Evolutionary conservation across 2,113 vertebrate genomes (phyloP), one percentile per base, ranked within the genome.

Genomic region (Prolemur simus): DNA sequence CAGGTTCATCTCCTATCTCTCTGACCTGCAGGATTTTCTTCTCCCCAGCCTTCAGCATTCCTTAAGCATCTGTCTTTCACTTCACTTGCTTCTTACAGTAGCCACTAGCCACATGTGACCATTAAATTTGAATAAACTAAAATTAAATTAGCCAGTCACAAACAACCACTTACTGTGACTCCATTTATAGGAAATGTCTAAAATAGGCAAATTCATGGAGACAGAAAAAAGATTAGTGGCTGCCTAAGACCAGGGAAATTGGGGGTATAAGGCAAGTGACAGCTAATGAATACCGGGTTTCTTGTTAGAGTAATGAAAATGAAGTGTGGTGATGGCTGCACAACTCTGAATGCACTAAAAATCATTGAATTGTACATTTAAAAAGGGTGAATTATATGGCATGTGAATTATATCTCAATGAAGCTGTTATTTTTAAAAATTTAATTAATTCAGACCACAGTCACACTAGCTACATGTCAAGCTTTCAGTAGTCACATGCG

Each of bases 81-180:
- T 69, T 63, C 25, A 64, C 23, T 63, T 80, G 9, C 32, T 87
- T 83, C 37, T 87, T 86, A 73, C 5, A 3, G 17, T 45, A 74
- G 56, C 77, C n/a, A 85, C 27, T 58, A 64, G 60, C 15, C 63
- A 87, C 17, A 45, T 52, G 60, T 64, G 3, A 20, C 49, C 74
- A 87, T 64, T 90, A 80, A 85, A 91, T 93, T 76, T 93, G 93
- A 73, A 87, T 82, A n/a, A 89, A 60, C 11, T 87, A 68, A 91
- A 84, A 74, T 94, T 54, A 91, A 84, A 91, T 87, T 83, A 94
- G 39, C 37, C 49, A 82, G 25, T 89, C 68, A 87, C 39, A 71
- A 66, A 91, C 89, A 9, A 80, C 27, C 20, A 97, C 4, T 87
- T 64, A 64, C 45, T 60, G 7, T 88, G 69, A 78, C 81, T 95